Base-by-base conservation (phyloP, 1,140 invertebrate species). In the Dinothrombium tinctorium region DNA sequence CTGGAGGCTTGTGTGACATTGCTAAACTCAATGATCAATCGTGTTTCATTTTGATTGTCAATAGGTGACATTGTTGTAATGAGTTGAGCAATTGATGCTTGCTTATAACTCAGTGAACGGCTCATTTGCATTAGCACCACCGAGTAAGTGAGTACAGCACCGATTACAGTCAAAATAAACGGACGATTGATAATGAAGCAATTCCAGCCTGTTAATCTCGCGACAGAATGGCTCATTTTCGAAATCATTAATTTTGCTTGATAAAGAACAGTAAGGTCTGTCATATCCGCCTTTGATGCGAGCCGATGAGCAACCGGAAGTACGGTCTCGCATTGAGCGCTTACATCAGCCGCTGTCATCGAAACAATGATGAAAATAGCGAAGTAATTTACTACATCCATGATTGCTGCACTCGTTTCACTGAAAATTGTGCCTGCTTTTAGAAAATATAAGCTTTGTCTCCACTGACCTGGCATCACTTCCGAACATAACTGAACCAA, bases 221-320 rank as follows among this genome's bases (percentile, higher is more conserved):
- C 25, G 17, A 28, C 19, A 9, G 37, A 21, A 26, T 25, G 23
- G 37, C 37, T 28, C 23, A 39, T 25, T 15, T 39, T 39, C 4
- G 37, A 14, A 5, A 39, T 25, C 23, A 39, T 25, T 3, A 39
- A 17, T 39, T 39, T 25, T 11, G 37, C 37, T 21, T 39, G 37
- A 26, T 39, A 28, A 24, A 26, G 22, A 17, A 39, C 37, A 21
- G 23, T 39, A 12, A 25, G 19, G 17, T 39, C 21, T 26, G 19
- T 39, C 23, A 39, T 26, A 15, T 39, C 23, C 9, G 37, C 37
- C 28, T 25, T 28, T 3, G 37, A 14, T 6, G 37, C 25, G n/a
- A 39, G 19, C 14, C 12, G 12, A 26, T 39, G 37, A 17, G 25
- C 37, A 7, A 28, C 7, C 9, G 37, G 23, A 7, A 39, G 23